Conservation (phyloP, 64 coral and sea anemone species). For the Porites australiensis region DNA sequence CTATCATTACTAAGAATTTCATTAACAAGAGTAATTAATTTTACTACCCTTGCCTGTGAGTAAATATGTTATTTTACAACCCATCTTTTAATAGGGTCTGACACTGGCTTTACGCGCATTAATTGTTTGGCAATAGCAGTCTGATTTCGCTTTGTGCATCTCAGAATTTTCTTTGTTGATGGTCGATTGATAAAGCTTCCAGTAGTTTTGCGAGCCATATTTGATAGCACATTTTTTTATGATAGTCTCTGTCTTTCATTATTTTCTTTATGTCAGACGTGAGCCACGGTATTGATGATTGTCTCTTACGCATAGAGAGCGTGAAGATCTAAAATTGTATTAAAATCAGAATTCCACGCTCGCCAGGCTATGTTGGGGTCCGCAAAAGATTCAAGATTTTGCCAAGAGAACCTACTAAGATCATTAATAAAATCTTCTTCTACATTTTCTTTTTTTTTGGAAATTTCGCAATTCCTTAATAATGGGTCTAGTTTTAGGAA, state of each 20-base stretch:
- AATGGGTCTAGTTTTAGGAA: slow-evolving; percentile 34
- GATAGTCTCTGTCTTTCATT: slow-evolving; percentile 32
- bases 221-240: slow-evolving; percentile 66
- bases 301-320: slow-evolving; percentile 35
- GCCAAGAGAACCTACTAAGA: neutral
- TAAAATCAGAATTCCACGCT: slow-evolving; percentile 48
- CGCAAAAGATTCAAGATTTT: slow-evolving; percentile 2
- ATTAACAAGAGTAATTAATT: neutral
- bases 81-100: neutral
- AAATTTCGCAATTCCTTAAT: slow-evolving; percentile 53
- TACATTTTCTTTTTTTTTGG: slow-evolving; percentile 21
- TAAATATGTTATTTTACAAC: neutral
- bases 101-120: slow-evolving; percentile 20
- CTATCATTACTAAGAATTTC: slow-evolving; percentile 15
- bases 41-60: neutral
- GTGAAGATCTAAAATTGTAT: slow-evolving; percentile 39
- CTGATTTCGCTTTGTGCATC: slow-evolving; percentile 50
- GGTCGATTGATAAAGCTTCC: slow-evolving; percentile 41
- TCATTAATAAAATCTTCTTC: slow-evolving; percentile 26
- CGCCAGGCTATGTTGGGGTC: slow-evolving; percentile 29
- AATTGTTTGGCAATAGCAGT: slow-evolving; percentile 44
- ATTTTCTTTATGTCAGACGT: slow-evolving; percentile 41
- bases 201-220: slow-evolving; percentile 29
- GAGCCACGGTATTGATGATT: slow-evolving; percentile 41
- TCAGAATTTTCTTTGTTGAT: slow-evolving; percentile 54